Base-by-base conservation (phyloP, 2,113 vertebrate species). In the Camelus bactrianus region DNA sequence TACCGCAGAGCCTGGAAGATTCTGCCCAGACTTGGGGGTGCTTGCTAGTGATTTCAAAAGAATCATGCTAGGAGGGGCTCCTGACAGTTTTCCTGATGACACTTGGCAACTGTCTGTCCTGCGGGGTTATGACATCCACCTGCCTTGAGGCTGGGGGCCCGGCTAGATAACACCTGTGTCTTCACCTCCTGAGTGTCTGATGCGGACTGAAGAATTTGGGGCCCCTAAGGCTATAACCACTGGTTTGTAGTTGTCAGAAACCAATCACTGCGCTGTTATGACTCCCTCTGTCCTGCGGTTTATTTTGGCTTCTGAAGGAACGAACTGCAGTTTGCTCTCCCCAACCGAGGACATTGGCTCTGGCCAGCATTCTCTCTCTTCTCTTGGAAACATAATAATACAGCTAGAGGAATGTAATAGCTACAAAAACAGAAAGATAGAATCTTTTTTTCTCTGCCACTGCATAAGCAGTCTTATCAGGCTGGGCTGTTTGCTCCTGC, bases 311-410 rank as follows among this genome's bases (percentile, higher is more conserved):
- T 97, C 80, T 92, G 72, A 82, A 97, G 56, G 85, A 97, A 97
- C 89, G 85, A 97, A 97, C 89, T 97, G 85, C 97, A 67, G 95
- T 83, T 98, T 89, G 67, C 77, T 60, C 54, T 91, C 64, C 76
- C 85, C 90, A 93, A 86, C 70, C 58, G 91, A 89, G 67, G 73
- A 70, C 81, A 52, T 10, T 28, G 90, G 32, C 76, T 94, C 83
- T 24, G 46, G 94, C 92, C 89, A 75, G 81, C 58, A 28, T 52
- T 91, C n/a, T 75, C 16, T 56, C 46, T 50, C 50, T 81, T 42
- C 87, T 50, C 83, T 91, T 62, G 8, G 76, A 92, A 88, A 83
- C 28, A 52, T n/a, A 54, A 62, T 80, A 89, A 67, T 48, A 58
- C n/a, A 81, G 85, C 22, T 70, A 67, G 72, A 94, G 81, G 85